Percentiles rank a stretch among this genome's conserved stretches.
Evolutionary conservation across 2,888 invertebrate species (phyloP).

Genomic region (Microchrysa polita): DNA sequence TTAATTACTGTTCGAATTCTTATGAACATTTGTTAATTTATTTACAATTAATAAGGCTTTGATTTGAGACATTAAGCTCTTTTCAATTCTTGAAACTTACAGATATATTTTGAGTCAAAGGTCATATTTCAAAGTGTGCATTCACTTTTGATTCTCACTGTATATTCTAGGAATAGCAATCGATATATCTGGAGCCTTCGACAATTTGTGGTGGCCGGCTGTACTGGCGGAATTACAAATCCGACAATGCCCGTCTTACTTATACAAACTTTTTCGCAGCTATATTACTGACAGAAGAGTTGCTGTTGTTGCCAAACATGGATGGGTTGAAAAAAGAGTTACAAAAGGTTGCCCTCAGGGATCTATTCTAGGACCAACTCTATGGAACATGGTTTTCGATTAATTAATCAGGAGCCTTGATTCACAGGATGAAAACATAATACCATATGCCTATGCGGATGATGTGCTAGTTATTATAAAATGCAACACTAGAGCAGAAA

Average conservation of each 20-base stretch:
- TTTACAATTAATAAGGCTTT: too few relatives aligned
- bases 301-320: neutral
- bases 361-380: neutral
- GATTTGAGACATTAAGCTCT: too few relatives aligned
- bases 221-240: neutral
- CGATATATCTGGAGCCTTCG: neutral
- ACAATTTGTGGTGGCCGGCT: neutral
- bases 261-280: neutral
- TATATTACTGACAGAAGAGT: neutral
- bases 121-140: too few relatives aligned
- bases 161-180: neutral
- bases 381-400: neutral
- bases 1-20: too few relatives aligned
- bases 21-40: too few relatives aligned
- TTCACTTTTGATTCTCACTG: too few relatives aligned
- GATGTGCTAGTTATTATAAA: neutral
- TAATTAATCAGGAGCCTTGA: neutral
- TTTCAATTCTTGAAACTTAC: too few relatives aligned
- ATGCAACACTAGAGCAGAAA: neutral
- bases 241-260: neutral
- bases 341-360: neutral
- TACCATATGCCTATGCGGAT: neutral
- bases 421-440: neutral
- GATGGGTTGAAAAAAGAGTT: constrained; percentile 53
- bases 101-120: too few relatives aligned